These are phyloP conservation scores for Drosophila histrio DNA, from an alignment of 2,888 invertebrate genomes.

Conservation along the genomic window DNA sequence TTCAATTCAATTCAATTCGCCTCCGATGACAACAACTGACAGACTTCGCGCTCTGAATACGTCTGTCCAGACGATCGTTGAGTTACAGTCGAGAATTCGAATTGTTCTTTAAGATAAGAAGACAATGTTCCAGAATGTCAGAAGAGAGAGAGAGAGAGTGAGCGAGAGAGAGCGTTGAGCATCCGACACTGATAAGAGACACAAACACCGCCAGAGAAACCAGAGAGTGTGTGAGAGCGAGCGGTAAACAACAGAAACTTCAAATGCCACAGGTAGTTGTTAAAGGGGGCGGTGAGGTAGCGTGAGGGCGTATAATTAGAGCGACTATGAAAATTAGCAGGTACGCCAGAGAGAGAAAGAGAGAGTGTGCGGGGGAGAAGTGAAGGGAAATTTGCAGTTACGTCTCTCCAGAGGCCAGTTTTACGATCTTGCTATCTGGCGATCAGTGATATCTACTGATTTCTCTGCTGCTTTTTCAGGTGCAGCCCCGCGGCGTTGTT, in stretches of 20 bases:
- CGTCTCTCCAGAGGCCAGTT: not conserved
- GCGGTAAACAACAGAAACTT: constrained; percentile 24
- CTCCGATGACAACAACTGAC: constrained; percentile 55
- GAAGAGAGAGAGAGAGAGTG: constrained; percentile 1
- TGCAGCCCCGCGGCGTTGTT: constrained; percentile 11
- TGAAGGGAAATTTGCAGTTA: constrained; percentile 13
- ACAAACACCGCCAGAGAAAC: constrained; percentile 8
- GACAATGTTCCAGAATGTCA: constrained; percentile 24
- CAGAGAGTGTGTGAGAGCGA: constrained; percentile 14
- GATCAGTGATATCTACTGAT: constrained; percentile 25
- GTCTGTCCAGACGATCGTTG: constrained; percentile 51
- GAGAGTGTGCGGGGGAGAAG: not conserved
- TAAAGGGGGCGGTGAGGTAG: not conserved
- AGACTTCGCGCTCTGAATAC: constrained; percentile 59
- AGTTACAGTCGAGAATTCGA: constrained; percentile 57
- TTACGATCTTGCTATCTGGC: constrained; percentile 20
- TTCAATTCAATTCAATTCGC: constrained; percentile 15
- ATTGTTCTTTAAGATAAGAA: constrained; percentile 70
- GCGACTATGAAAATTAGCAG: constrained; percentile 67
- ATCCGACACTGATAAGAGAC: constrained; percentile 56
- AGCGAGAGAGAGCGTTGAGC: constrained; percentile 21
- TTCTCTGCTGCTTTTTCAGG: constrained; percentile 33
- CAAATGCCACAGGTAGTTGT: constrained; percentile 33
- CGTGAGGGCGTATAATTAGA: constrained; percentile 55
- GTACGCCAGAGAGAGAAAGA: constrained; percentile 16